Conservation (phyloP, 2,113 vertebrate genomes). For the Hepsetus odoe region DNA sequence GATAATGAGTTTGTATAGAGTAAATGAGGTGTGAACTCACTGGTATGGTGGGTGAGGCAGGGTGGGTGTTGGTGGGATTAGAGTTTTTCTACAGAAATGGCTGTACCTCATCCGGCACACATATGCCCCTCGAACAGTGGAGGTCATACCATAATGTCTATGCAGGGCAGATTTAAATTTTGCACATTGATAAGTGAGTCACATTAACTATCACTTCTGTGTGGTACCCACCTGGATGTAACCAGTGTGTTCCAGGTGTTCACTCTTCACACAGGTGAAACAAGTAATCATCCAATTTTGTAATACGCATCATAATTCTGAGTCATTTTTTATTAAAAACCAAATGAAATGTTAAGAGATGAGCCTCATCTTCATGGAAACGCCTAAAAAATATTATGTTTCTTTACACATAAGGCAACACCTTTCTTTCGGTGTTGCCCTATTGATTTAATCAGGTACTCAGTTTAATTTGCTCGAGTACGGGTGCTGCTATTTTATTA, state of each 20-base stretch:
- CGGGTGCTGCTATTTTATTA: no score
- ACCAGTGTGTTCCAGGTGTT: not conserved
- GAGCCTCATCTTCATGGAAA: no score
- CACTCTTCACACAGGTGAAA: not conserved
- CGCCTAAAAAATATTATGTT: not conserved
- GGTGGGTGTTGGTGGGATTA: not conserved
- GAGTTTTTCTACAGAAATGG: not conserved
- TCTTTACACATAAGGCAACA: no score
- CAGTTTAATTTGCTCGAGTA: no score
- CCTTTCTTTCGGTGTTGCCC: no score
- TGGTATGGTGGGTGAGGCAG: conserved; percentile 36
- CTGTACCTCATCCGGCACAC: not conserved
- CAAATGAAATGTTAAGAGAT: no score
- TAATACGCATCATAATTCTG: not conserved
- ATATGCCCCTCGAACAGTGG: not conserved
- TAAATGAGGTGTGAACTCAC: conserved; percentile 49
- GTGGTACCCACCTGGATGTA: not conserved
- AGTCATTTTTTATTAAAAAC: not conserved
- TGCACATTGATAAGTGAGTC: not conserved
- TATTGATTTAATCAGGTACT: no score
- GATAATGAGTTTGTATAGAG: conserved; percentile 54
- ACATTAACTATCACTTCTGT: not conserved
- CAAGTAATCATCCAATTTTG: not conserved
- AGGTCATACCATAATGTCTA: not conserved
- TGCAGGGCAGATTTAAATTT: not conserved